Evolutionary conservation across 1,140 invertebrate species (phyloP), one percentile per base, ranked within the genome.

Genomic region (Odontomachus brunneus): DNA sequence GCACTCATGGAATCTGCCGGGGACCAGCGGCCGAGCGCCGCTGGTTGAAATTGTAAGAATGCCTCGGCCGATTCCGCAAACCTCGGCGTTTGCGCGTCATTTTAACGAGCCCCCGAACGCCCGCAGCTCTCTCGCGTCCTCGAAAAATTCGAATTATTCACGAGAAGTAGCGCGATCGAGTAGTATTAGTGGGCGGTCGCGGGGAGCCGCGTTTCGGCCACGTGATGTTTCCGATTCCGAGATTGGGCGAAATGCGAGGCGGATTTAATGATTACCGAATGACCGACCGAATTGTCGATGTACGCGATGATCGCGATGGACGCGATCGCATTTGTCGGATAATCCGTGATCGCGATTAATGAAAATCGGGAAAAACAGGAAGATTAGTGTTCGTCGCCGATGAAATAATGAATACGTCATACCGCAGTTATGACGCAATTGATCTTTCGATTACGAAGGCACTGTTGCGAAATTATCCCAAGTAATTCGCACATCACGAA

Each of bases 41-140:
- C n/a, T 22, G 38, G 33, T 71, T 80, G 65, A 80, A 69, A 80
- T 57, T 80, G 26, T 71, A 80, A 69, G 66, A 80, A 59, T 55
- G 17, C 24, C 63, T 78, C 63, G 51, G 22, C 75, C 63, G 24
- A 69, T 69, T 55, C 29, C n/a, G 29, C 19, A 22, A 66, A 65
- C 48, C 51, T 17, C n/a, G 26, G n/a, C 44, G 44, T 65, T 63
- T 33, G 44, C 60, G n/a, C 19, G 44, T 19, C 44, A 76, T 53
- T 76, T 66, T 66, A 76, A 71, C 75, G 26, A 80, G 44, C 33
- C 2, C 22, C 2, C 4, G 22, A 17, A 17, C 9, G 19, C 14
- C 2, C 11, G 14, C 29, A 5, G 29, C 38, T 11, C 38, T 44
- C 38, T 49, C 14, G 44, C 3, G 38, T 69, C 2, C 51, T 48